Conservation (phyloP, 2,797 vertebrate genomes). For the Acomys russatus region DNA sequence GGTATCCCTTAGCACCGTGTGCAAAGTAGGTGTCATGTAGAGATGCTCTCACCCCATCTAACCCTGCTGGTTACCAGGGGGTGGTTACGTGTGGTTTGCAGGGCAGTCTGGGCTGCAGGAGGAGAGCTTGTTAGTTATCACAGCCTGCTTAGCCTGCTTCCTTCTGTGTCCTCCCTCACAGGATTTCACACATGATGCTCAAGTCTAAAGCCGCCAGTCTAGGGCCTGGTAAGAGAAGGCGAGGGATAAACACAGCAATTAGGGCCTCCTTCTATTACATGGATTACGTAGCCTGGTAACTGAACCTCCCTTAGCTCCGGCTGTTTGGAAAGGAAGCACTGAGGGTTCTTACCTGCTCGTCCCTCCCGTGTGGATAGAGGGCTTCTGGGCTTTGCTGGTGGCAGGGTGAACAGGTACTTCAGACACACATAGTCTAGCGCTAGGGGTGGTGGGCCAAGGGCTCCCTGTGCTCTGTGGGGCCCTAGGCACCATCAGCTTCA, state of each 20-base stretch:
- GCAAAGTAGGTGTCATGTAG: not conserved
- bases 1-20: not conserved
- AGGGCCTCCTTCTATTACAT: conserved; percentile 83
- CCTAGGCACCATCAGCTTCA: not conserved
- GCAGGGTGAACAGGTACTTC: not conserved
- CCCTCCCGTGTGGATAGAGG: not conserved
- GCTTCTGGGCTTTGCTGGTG: not conserved
- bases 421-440: not conserved
- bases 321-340: conserved; percentile 14
- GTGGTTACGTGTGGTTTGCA: not conserved
- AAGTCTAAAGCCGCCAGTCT: not conserved
- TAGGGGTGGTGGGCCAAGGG: not conserved
- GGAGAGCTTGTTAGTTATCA: not conserved
- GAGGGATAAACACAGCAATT: conserved; percentile 83
- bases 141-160: not conserved
- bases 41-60: not conserved
- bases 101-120: not conserved
- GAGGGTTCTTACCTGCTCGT: conserved; percentile 43
- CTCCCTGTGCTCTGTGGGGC: not conserved
- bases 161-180: not conserved
- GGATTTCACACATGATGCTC: not conserved
- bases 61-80: not conserved
- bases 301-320: conserved; percentile 67
- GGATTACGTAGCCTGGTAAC: conserved; percentile 81
- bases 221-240: conserved; percentile 56